Conservation (phyloP, 2,888 invertebrate genomes). For the Gortyna flavago region DNA sequence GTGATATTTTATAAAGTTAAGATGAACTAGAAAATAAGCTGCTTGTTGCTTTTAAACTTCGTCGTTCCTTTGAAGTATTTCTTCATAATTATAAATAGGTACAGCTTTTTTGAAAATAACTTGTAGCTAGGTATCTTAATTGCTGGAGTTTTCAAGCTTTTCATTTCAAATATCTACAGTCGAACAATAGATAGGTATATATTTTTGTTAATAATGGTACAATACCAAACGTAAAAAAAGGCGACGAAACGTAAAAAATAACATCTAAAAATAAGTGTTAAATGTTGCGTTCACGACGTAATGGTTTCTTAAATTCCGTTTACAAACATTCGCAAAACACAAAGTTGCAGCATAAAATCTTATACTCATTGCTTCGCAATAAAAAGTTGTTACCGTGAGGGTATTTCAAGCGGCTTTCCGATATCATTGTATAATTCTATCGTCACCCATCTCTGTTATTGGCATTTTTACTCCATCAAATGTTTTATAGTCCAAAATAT, state of each 20-base stretch:
- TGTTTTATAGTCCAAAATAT: constrained; percentile 54
- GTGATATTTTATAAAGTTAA: constrained; percentile 10
- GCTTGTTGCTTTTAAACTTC: constrained; percentile 5
- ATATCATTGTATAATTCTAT: constrained; percentile 50
- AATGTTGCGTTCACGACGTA: constrained; percentile 45
- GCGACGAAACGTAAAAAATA: constrained; percentile 29
- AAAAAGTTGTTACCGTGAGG: constrained; percentile 43
- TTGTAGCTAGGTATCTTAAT: not conserved
- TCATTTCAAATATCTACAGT: not conserved
- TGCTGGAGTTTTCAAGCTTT: not conserved
- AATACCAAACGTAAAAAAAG: constrained; percentile 24
- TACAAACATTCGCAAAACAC: constrained; percentile 46
- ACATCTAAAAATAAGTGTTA: constrained; percentile 41
- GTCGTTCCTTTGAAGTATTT: constrained; percentile 21
- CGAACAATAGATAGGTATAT: not conserved
- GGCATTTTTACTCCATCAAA: constrained; percentile 45
- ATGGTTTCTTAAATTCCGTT: constrained; percentile 50
- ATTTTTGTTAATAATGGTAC: not conserved
- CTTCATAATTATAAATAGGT: constrained; percentile 1
- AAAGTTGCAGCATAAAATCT: constrained; percentile 51
- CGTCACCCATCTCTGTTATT: constrained; percentile 37
- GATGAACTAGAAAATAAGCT: constrained; percentile 12
- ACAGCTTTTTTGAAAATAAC: not conserved
- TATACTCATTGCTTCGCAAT: constrained; percentile 36
- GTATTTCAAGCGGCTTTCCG: constrained; percentile 33